Conservation (phyloP, 2,113 vertebrate genomes). For the Euleptes europaea region DNA sequence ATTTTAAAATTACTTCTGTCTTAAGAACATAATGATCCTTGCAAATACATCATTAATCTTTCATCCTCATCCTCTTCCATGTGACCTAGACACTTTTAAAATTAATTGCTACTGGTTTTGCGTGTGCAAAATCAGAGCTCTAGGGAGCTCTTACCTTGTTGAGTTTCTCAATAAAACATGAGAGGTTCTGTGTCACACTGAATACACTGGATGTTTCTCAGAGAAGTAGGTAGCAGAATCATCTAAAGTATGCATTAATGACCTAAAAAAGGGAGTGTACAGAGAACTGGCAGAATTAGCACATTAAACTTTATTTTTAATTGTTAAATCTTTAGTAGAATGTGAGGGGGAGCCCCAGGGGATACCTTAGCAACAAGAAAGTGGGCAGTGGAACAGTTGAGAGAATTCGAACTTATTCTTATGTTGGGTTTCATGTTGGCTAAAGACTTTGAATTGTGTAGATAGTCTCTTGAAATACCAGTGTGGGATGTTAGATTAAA, state of each 20-base stretch:
- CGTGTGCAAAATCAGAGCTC: background rate
- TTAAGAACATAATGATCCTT: background rate
- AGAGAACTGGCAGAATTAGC: background rate
- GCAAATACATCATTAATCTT: background rate
- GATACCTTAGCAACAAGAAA: background rate
- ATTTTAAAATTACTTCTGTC: background rate
- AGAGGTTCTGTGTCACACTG: background rate
- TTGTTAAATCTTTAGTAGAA: background rate
- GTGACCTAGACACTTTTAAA: background rate
- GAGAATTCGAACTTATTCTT: background rate
- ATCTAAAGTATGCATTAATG: background rate
- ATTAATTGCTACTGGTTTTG: background rate
- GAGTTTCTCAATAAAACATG: background rate
- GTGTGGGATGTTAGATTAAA: background rate
- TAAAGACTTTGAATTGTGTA: background rate
- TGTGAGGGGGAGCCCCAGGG: background rate
- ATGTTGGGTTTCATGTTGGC: background rate
- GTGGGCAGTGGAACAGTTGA: background rate
- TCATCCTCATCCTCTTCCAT: background rate
- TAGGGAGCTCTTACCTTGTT: background rate
- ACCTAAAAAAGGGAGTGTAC: background rate
- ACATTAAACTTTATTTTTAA: constrained; percentile 4
- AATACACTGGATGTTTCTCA: background rate
- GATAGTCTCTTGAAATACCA: background rate
- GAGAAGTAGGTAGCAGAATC: background rate